phyloP scores from a whole-genome alignment of 2,888 invertebrate species.

The Cryptocheilus praepositus region DNA sequence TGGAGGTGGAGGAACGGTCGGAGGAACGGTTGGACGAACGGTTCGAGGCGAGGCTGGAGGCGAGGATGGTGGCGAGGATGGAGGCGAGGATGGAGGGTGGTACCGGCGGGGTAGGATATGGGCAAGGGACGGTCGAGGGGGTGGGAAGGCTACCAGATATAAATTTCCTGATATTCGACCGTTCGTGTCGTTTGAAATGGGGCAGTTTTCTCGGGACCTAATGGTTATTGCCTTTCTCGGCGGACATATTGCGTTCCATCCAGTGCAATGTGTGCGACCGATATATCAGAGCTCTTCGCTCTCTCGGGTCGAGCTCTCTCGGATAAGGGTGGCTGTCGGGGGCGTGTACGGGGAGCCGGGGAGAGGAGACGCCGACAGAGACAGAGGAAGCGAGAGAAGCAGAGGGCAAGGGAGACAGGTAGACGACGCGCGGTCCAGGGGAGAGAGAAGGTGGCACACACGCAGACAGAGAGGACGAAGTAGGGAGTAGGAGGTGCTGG shows the following conservation, averaged over 20 bases:
- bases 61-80: slow-evolving; percentile 47
- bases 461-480: slow-evolving; percentile 9
- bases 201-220: slow-evolving; percentile 79
- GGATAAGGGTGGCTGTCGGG: slow-evolving; percentile 53
- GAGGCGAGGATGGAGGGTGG: slow-evolving; percentile 72
- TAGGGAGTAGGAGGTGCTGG: slow-evolving; percentile 22
- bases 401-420: slow-evolving; percentile 35
- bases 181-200: slow-evolving; percentile 79
- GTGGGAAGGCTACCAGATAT: slow-evolving; percentile 72
- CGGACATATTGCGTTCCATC: slow-evolving; percentile 80
- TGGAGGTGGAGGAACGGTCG: too few species aligned
- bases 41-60: too few species aligned
- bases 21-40: too few species aligned
- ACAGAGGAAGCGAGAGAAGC: slow-evolving; percentile 57
- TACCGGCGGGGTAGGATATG: slow-evolving; percentile 42
- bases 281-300: slow-evolving; percentile 76
- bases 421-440: slow-evolving; percentile 9
- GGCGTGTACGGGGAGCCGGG: slow-evolving; percentile 34
- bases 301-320: slow-evolving; percentile 52
- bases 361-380: slow-evolving; percentile 26
- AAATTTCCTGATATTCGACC: slow-evolving; percentile 79
- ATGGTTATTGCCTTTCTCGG: slow-evolving; percentile 80
- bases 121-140: slow-evolving; percentile 30
- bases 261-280: slow-evolving; percentile 78
- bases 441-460: slow-evolving; percentile 15